Percentiles rank a stretch among this genome's conserved stretches.
phyloP scores from a whole-genome alignment of 2,113 vertebrate genomes.

The Lophochroa leadbeateri region DNA sequence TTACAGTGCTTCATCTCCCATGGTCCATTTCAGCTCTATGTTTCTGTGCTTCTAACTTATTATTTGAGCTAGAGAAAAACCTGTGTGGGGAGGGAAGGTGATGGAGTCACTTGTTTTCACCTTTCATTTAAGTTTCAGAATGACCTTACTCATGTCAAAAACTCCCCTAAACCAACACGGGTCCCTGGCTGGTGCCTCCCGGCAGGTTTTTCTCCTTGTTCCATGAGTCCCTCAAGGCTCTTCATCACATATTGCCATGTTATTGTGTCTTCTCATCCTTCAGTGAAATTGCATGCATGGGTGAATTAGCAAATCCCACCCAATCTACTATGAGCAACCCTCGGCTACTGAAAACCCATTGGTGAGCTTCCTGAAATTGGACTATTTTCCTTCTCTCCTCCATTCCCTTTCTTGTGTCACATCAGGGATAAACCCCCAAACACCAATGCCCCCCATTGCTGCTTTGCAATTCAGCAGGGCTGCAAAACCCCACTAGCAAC shows the following conservation, averaged over 20 bases:
- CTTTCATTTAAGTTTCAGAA: background rate
- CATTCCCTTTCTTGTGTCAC: background rate
- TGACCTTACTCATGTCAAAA: background rate
- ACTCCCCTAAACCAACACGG: rapidly evolving
- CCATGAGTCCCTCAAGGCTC: background rate
- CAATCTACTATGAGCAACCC: background rate
- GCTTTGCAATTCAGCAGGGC: background rate
- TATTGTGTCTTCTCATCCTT: background rate
- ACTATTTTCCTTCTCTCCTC: background rate
- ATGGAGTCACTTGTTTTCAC: background rate
- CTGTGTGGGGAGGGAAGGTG: background rate
- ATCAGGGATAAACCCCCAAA: background rate
- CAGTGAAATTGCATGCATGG: rapidly evolving
- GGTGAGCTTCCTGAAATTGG: background rate
- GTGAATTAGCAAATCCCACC: background rate
- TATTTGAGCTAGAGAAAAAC: background rate
- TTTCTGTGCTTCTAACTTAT: background rate
- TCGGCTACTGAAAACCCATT: background rate
- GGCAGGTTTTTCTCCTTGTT: background rate
- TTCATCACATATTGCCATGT: background rate
- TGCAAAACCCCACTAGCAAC: background rate
- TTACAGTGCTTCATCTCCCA: background rate
- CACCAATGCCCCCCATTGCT: rapidly evolving
- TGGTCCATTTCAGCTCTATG: background rate
- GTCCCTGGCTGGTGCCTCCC: background rate